phyloP scores from a whole-genome alignment of 2,888 invertebrate species.

The Mantis religiosa region DNA sequence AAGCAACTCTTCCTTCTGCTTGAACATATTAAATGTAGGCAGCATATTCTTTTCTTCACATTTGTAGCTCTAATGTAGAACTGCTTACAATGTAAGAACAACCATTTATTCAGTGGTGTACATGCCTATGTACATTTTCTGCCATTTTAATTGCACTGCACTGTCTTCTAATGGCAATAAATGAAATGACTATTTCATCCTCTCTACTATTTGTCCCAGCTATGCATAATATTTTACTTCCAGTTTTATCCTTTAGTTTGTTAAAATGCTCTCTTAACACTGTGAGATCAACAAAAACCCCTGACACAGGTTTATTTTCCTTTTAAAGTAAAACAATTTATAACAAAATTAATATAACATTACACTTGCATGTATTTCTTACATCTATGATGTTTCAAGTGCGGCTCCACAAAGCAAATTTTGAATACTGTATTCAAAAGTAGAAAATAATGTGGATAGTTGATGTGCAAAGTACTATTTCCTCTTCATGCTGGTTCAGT shows the following conservation, averaged over 20 bases:
- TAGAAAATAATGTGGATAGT: neutral
- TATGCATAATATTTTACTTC: neutral
- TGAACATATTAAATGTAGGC: neutral
- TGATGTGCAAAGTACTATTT: neutral
- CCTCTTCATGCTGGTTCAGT: neutral
- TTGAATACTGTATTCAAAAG: neutral
- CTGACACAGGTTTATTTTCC: conserved; percentile 19
- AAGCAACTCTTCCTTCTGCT: neutral
- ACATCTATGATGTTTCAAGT: neutral
- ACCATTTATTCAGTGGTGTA: neutral
- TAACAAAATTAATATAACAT: conserved; percentile 21
- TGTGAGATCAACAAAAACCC: conserved; percentile 31
- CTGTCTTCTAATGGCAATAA: neutral
- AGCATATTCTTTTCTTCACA: neutral
- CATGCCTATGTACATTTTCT: neutral
- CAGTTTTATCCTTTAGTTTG: conserved; percentile 4
- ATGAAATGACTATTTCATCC: neutral
- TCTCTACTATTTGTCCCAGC: neutral
- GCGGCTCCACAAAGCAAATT: neutral
- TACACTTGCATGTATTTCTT: conserved; percentile 9
- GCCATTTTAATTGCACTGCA: neutral
- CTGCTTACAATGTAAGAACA: neutral
- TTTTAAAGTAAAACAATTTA: neutral
- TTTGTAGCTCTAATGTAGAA: neutral
- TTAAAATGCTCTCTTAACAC: conserved; percentile 28